Evolutionary conservation across 2,113 vertebrate genomes (phyloP), one percentile per base, ranked within the genome.

Genomic region (Emydocephalus ijimae): DNA sequence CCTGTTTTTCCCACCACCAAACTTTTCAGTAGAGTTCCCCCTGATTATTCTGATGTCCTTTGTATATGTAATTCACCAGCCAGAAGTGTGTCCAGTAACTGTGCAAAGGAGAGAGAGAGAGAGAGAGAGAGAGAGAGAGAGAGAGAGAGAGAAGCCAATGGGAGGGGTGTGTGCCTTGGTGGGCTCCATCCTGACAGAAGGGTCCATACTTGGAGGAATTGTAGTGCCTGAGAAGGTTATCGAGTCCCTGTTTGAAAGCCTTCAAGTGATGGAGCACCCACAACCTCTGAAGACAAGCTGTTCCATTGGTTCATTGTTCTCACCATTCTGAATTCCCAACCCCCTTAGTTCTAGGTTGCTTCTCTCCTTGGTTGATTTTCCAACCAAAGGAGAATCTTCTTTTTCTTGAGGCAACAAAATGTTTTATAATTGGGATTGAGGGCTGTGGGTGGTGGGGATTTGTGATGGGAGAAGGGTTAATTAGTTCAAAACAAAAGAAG

Each of bases 31-130:
- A 5, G 64, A 69, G 5, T 34, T 81, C 9, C 24, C 57, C 9
- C 2, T 55, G 0, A 24, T 54, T 92, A 29, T 24, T 24, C 20
- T 11, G 23, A 88, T 88, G 23, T 34, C 20, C 54, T 34, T 12
- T 11, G 59, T 55, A 55, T 43, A 11, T 5, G 55, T 4, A 34
- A 39, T 34, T 2, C 34, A 10, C 50, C 64, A 48, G 92, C 94
- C 94, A 94, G 95, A 95, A 90, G 91, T 50, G 64, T 56, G 39
- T 88, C 50, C 48, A 12, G 56, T 26, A 87, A 87, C 29, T n/a
- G 4, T 20, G 15, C 8, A 23, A 23, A 50, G 48, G 45, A 45
- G 45, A 45, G 45, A 5, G 45, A 48, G 45, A 48, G 45, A 48
- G 45, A 7, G 45, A 45, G 45, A 45, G 45, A 45, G 45, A 45